Base-by-base conservation (phyloP, 1,140 invertebrate genomes). In the Carcinoscorpius rotundicauda region DNA sequence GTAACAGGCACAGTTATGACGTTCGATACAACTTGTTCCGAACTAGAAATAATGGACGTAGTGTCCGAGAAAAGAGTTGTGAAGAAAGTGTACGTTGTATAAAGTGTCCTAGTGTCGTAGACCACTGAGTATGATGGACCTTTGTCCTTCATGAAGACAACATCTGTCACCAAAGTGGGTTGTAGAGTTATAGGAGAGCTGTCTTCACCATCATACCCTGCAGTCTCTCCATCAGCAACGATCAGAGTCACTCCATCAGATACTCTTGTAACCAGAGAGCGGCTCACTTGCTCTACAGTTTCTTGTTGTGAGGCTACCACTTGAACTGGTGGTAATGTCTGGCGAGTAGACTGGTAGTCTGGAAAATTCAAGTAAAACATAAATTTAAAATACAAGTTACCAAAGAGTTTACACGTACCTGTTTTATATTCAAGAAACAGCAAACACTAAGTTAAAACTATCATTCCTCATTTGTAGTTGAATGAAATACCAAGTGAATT, bases 51-150 rank as follows among this genome's bases (percentile, higher is more conserved):
- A 64, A 85, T 89, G 0, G 88, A 86, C 3, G 86, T 86, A 51
- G 84, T 82, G 67, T 88, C 88, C 72, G 88, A 84, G 77, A 91
- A 93, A 75, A 88, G 93, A 0, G 91, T 94, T 1, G 91, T 94
- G 59, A 92, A 81, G 74, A 92, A 93, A 1, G 90, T 93, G 61
- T 73, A 74, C 3, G 74, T 74, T 49, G 72, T 74, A 56, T 60
- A 74, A 52, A 72, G 64, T 9, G 71, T 73, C 56, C 66, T 60
- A 4, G 72, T 71, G 8, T 71, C 68, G 49, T 61, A 67, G n/a
- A 11, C 57, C 11, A 64, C 50, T 4, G 68, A 64, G 3, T 63
- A 59, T 9, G 63, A 57, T 8, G 63, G 55, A 29, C 2, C n/a
- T 11, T 64, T 66, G 55, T 72, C 64, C 59, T 66, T 70, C 68